Conservation (phyloP, 64 coral and sea anemone species). For the Stylophora pistillata region DNA sequence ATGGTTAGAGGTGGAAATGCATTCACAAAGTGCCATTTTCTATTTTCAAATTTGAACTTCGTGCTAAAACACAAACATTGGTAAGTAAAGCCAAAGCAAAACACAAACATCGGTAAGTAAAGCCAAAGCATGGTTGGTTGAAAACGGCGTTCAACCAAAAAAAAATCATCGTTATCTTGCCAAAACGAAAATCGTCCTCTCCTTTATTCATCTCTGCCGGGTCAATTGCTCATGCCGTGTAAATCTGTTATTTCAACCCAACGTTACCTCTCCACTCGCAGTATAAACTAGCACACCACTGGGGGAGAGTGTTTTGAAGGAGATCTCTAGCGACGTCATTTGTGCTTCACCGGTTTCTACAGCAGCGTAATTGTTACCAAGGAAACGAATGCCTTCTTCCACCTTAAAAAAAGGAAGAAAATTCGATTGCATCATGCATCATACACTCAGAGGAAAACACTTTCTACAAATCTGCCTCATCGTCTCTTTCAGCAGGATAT, state of each 20-base stretch:
- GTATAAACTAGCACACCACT: slow-evolving; percentile 77
- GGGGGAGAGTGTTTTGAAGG: slow-evolving; percentile 87
- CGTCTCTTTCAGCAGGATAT: no score
- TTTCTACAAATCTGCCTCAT: neutral
- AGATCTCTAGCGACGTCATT: slow-evolving; percentile 55
- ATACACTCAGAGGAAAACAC: neutral
- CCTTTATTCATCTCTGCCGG: no score
- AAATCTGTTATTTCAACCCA: neutral
- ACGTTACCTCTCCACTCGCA: slow-evolving; percentile 34
- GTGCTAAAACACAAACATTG: no score
- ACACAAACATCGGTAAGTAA: no score
- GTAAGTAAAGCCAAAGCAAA: no score
- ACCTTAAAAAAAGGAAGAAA: slow-evolving; percentile 46
- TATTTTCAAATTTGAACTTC: no score
- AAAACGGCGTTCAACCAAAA: no score
- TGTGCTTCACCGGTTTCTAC: slow-evolving; percentile 37
- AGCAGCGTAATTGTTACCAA: slow-evolving; percentile 65
- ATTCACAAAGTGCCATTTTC: no score
- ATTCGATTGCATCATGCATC: neutral
- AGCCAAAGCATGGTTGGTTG: no score
- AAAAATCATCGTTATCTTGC: no score
- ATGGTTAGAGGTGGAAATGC: no score
- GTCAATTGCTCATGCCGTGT: neutral
- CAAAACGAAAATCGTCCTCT: no score
- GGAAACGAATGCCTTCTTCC: slow-evolving; percentile 75